These are phyloP conservation scores for Caenorhabditis doughertyi DNA, from an alignment of 2,888 invertebrate species.

Conservation along the genomic window DNA sequence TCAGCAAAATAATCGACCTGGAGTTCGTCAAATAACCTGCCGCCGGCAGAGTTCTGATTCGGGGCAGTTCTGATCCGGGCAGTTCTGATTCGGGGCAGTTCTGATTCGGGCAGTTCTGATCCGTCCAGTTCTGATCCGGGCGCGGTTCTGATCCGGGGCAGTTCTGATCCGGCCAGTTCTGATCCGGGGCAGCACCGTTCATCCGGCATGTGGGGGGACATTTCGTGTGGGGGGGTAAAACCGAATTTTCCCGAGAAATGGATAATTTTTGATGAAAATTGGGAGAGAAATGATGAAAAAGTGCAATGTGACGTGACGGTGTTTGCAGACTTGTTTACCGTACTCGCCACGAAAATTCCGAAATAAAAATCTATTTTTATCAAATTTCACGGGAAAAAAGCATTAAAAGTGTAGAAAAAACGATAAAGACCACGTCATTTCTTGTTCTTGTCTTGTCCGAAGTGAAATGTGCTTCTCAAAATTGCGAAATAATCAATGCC, in stretches of 20 bases:
- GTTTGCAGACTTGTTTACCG: slow-evolving; percentile 38
- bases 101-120: too few relatives aligned
- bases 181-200: too few relatives aligned
- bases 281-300: slow-evolving; percentile 13
- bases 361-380: slow-evolving; percentile 3
- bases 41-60: too few relatives aligned
- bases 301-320: slow-evolving; percentile 50
- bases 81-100: too few relatives aligned
- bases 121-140: too few relatives aligned
- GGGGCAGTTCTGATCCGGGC: too few relatives aligned
- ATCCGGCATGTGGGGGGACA: too few relatives aligned
- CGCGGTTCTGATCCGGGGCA: too few relatives aligned
- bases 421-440: slow-evolving; percentile 13
- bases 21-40: too few relatives aligned
- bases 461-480: slow-evolving; percentile 33
- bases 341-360: slow-evolving; percentile 14
- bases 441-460: neutral
- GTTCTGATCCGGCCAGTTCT: too few relatives aligned
- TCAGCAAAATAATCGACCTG: too few relatives aligned
- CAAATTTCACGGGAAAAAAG: neutral
- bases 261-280: neutral
- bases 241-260: neutral
- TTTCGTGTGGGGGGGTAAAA: too few relatives aligned
- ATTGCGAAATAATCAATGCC: slow-evolving; percentile 10
- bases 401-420: slow-evolving; percentile 17